Conservation (phyloP, 2,888 invertebrate species). For the Bedellia somnulentella region DNA sequence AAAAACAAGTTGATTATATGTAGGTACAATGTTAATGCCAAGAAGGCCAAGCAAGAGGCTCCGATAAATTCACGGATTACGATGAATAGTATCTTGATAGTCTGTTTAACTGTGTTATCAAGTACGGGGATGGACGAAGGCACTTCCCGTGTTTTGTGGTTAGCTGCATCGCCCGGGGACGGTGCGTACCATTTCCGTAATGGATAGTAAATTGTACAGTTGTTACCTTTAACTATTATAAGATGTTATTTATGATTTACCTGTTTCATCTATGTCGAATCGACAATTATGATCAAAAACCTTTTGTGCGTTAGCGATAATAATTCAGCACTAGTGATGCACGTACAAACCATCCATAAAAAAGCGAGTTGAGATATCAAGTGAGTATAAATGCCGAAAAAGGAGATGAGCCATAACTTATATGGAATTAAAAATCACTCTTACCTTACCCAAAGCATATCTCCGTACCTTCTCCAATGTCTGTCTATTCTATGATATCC, state of each 20-base stretch:
- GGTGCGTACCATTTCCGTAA: slow-evolving; percentile 19
- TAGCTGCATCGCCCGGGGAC: slow-evolving; percentile 14
- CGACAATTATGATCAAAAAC: slow-evolving; percentile 49
- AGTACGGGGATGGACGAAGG: too few relatives aligned
- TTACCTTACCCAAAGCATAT: too few relatives aligned
- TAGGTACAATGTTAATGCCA: neutral
- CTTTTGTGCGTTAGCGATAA: too few relatives aligned
- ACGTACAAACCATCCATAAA: too few relatives aligned
- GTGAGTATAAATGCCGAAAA: too few relatives aligned
- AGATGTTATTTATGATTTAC: slow-evolving; percentile 42
- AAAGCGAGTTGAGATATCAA: too few relatives aligned
- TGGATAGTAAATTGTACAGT: slow-evolving; percentile 39
- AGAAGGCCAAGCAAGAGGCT: neutral
- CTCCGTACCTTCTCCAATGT: too few relatives aligned
- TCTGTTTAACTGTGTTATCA: too few relatives aligned
- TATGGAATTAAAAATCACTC: too few relatives aligned
- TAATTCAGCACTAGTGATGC: too few relatives aligned
- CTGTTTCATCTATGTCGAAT: slow-evolving; percentile 51
- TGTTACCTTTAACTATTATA: slow-evolving; percentile 33
- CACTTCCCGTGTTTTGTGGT: slow-evolving; percentile 26
- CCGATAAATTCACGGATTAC: neutral
- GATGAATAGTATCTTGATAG: slow-evolving; percentile 17
- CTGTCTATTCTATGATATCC: too few relatives aligned
- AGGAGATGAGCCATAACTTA: too few relatives aligned
- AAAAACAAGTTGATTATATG: slow-evolving; percentile 21